Conservation (phyloP, 2,888 invertebrate genomes). For the Dexiosoma caninum region DNA sequence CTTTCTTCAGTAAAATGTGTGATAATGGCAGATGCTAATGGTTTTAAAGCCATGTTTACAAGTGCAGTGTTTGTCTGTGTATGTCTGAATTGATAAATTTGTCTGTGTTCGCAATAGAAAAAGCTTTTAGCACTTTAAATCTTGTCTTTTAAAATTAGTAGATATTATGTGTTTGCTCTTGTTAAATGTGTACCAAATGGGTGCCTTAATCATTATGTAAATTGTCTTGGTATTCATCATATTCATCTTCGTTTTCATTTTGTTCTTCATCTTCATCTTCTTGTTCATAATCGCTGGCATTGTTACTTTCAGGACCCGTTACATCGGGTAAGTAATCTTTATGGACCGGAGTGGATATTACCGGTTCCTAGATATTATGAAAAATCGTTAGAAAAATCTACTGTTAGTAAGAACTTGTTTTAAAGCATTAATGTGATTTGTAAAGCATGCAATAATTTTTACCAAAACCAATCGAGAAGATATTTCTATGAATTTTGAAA, state of each 20-base stretch:
- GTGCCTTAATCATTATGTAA: conserved; percentile 75
- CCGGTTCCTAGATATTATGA: conserved; percentile 74
- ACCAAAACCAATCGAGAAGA: conserved; percentile 44
- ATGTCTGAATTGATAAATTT: neutral
- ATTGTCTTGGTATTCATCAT: conserved; percentile 81
- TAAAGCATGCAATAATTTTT: conserved; percentile 26
- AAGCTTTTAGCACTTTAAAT: conserved; percentile 54
- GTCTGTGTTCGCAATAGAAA: conserved; percentile 5
- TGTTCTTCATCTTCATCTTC: conserved; percentile 80
- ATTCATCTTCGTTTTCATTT: conserved; percentile 81
- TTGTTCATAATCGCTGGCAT: conserved; percentile 80
- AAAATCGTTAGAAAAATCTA: conserved; percentile 58
- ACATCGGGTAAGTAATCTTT: conserved; percentile 81
- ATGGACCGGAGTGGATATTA: conserved; percentile 79
- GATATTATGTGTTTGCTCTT: neutral
- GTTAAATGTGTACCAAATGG: neutral
- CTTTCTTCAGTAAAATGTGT: conserved; percentile 22
- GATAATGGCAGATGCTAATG: conserved; percentile 52
- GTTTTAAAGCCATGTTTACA: conserved; percentile 32
- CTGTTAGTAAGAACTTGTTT: conserved; percentile 69
- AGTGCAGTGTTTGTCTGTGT: neutral
- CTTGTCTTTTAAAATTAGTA: neutral
- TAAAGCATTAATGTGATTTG: conserved; percentile 40
- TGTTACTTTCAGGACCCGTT: conserved; percentile 81
- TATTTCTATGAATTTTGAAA: conserved; percentile 5